Evolutionary conservation across 2,888 invertebrate genomes (phyloP).

Genomic region (Tipula unca): DNA sequence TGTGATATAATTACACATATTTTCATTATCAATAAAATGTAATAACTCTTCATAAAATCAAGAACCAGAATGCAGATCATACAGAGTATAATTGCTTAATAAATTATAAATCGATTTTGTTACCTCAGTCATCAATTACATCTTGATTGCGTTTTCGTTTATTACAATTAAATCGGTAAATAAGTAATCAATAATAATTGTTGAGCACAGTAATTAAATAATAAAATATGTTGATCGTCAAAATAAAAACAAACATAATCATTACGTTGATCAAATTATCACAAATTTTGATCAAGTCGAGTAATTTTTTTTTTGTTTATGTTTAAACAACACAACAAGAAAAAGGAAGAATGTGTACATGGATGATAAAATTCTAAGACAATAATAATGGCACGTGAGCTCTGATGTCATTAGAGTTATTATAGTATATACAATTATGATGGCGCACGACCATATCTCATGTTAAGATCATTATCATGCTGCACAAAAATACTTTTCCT

Average conservation of each 20-base stretch:
- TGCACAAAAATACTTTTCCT: background rate
- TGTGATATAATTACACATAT: no score
- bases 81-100: background rate
- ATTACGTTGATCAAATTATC: background rate
- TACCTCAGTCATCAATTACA: background rate
- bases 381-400: constrained; percentile 3
- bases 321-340: background rate
- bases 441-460: background rate
- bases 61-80: no score
- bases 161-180: background rate
- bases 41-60: no score
- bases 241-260: background rate
- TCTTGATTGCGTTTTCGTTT: background rate
- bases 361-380: constrained; percentile 14
- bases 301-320: background rate
- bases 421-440: background rate
- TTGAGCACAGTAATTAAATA: background rate
- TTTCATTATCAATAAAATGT: no score
- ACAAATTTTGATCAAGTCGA: background rate
- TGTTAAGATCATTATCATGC: background rate
- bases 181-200: constrained; percentile 14
- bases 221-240: background rate
- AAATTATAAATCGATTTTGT: background rate
- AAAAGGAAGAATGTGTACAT: background rate
- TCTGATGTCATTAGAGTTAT: background rate